Evolutionary conservation across 2,888 invertebrate species (phyloP).

Genomic region (Camptogramma bilineatum): DNA sequence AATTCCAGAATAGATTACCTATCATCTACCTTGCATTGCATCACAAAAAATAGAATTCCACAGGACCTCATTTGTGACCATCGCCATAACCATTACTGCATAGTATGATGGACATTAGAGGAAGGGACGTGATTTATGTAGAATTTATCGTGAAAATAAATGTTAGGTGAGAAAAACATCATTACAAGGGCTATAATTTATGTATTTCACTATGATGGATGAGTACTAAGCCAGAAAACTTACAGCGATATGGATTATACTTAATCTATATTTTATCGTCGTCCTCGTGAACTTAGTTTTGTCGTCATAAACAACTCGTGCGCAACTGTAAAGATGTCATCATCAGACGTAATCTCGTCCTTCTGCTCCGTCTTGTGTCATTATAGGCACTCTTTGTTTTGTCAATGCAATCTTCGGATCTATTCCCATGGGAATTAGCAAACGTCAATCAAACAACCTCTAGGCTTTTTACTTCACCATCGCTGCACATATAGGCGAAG

Average conservation of each 20-base stretch:
- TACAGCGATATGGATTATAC: slow-evolving; percentile 45
- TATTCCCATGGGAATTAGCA: slow-evolving; percentile 36
- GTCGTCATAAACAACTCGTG: slow-evolving; percentile 56
- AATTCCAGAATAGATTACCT: slow-evolving; percentile 31
- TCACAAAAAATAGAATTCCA: slow-evolving; percentile 20
- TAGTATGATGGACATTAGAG: slow-evolving; percentile 22
- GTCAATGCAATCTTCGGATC: slow-evolving; percentile 33
- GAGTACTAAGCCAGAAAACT: slow-evolving; percentile 47
- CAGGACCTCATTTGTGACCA: slow-evolving; percentile 16
- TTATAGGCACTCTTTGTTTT: slow-evolving; percentile 47
- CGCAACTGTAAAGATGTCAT: slow-evolving; percentile 54
- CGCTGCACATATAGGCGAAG: slow-evolving; percentile 28
- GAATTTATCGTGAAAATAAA: slow-evolving; percentile 27
- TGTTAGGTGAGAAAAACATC: slow-evolving; percentile 35
- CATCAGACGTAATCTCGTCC: slow-evolving; percentile 48
- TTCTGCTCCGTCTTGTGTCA: slow-evolving; percentile 37
- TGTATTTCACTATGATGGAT: slow-evolving; percentile 52
- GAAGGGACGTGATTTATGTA: slow-evolving; percentile 26
- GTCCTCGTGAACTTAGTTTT: slow-evolving; percentile 55
- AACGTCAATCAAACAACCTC: slow-evolving; percentile 39
- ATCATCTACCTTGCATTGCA: slow-evolving; percentile 23
- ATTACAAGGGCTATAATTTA: slow-evolving; percentile 45
- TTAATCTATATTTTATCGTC: slow-evolving; percentile 51
- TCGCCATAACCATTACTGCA: slow-evolving; percentile 17
- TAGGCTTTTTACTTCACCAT: slow-evolving; percentile 34